Base-by-base conservation (phyloP, 35 echinoderm and acorn worm genomes). In the Lytechinus pictus region DNA sequence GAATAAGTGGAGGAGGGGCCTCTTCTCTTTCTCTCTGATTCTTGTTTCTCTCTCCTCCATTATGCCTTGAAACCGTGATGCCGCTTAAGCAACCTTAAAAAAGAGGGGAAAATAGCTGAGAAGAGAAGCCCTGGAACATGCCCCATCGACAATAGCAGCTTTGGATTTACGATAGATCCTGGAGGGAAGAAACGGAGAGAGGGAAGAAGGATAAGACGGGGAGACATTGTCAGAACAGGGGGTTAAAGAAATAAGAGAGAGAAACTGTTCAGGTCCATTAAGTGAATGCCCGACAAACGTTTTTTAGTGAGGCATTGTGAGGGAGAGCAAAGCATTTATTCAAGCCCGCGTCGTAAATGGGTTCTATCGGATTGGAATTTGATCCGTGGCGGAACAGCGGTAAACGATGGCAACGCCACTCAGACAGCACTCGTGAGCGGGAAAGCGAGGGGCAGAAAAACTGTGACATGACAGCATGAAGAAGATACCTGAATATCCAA, bases 381-480 rank as follows among this genome's bases (percentile, higher is more conserved):
- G 92, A 93, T 93, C 92, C 92, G 92, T 93, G 57, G 92, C 92
- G 92, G 92, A 93, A 93, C 92, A 93, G 92, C 92, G 53, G 92
- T 54, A 57, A 93, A 55, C 92, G 52, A 27, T 54, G 27, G 66
- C 54, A 14, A n/a, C 57, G 92, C 92, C 92, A 93, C 92, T 93
- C 92, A 54, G 66, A 79, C 52, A 54, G 13, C 88, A 90, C 88
- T 90, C 29, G 29, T 90, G 88, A 54, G 88, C 9, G 52, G 14
- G 52, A 90, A 44, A 44, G 88, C 29, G 29, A 54, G 88, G 88
- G 88, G 28, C 88, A 90, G 88, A 90, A 90, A 33, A 54, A 29
- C 52, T 28, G 88, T 79, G 66, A 79, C 66, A 79, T 79, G 66
- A 79, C 66, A 79, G 66, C 66, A 79, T 58, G 13, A 16, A 79